These are phyloP conservation scores for Eledona agricola DNA, from an alignment of 2,888 invertebrate genomes.

Conservation along the genomic window DNA sequence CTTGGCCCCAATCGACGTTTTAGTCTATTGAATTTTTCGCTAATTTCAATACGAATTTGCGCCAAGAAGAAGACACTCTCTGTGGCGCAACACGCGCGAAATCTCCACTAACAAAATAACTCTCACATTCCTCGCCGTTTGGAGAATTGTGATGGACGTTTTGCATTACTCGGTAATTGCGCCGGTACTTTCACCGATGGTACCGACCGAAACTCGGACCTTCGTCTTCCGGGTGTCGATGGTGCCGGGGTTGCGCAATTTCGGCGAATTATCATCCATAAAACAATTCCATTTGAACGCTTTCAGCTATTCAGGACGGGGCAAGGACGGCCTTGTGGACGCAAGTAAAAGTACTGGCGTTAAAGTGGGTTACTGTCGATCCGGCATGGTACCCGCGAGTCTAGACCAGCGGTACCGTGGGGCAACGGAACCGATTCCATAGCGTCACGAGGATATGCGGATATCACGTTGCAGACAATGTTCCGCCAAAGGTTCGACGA, in stretches of 20 bases:
- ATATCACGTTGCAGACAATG: slow-evolving; percentile 24
- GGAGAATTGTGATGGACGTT: slow-evolving; percentile 35
- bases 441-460: slow-evolving; percentile 26
- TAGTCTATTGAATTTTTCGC: slow-evolving; percentile 23
- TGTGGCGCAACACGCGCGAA: slow-evolving; percentile 25
- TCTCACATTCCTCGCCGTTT: slow-evolving; percentile 35
- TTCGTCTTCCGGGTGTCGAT: no score
- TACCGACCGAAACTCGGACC: no score
- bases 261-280: slow-evolving; percentile 30
- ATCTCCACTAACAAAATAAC: slow-evolving; percentile 30
- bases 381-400: slow-evolving; percentile 25
- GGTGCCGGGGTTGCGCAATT: no score
- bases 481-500: slow-evolving; percentile 26
- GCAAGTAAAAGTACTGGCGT: slow-evolving; percentile 48
- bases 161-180: slow-evolving; percentile 33
- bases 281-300: slow-evolving; percentile 31
- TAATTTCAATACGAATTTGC: slow-evolving; percentile 23
- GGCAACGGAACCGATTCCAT: slow-evolving; percentile 29
- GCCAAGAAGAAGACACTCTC: slow-evolving; percentile 28
- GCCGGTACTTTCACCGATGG: slow-evolving; percentile 33
- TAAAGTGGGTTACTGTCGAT: slow-evolving; percentile 47
- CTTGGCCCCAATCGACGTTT: slow-evolving; percentile 37
- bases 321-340: slow-evolving; percentile 51
- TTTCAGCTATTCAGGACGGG: slow-evolving; percentile 48
- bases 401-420: slow-evolving; percentile 15